Base-by-base conservation (phyloP, 2,113 vertebrate species). In the Tetrao urogallus region DNA sequence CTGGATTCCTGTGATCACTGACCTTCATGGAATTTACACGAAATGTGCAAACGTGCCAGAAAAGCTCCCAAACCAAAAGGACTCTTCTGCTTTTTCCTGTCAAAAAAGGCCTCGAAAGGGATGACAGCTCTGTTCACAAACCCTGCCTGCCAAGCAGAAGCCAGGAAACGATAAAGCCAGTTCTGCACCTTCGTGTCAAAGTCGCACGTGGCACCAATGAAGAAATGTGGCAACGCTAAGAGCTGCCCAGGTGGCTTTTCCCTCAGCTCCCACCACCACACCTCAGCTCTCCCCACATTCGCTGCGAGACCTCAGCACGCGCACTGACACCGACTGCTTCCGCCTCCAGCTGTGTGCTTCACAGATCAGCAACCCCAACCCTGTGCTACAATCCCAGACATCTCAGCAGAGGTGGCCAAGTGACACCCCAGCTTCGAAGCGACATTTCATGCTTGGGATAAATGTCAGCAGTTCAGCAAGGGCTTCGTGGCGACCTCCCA, bases 321-420 rank as follows among this genome's bases (percentile, higher is more conserved):
- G 32, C 6, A 4, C 4, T 2, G 8, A 42, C 3, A 6, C 47
- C 6, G 21, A 48, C 5, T n/a, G 18, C 25, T 67, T 45, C 42
- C 25, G 8, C 1, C 19, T 11, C 1, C 8, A 60, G 11, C 1
- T 1, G 4, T 8, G 89, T 58, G 6, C 34, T 43, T 1, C 40
- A 42, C 48, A 38, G 8, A 58, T 13, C 36, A 11, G 30, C 19
- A 57, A 18, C 2, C 8, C 36, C 5, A 0, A 13, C 4, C 4
- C 27, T 12, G n/a, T 61, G 65, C 27, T 13, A 5, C 70, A 52
- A 1, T 0, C 38, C 38, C 60, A 47, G 13, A 21, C 1, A 4
- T 5, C 28, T 11, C 71, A 8, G 22, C 1, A 7, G 36, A 34
- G 38, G 42, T 1, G 0, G 13, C 2, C 8, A 4, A 25, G 77